Evolutionary conservation across 2,113 vertebrate genomes (phyloP).

Genomic region (Stigmatopora argus): DNA sequence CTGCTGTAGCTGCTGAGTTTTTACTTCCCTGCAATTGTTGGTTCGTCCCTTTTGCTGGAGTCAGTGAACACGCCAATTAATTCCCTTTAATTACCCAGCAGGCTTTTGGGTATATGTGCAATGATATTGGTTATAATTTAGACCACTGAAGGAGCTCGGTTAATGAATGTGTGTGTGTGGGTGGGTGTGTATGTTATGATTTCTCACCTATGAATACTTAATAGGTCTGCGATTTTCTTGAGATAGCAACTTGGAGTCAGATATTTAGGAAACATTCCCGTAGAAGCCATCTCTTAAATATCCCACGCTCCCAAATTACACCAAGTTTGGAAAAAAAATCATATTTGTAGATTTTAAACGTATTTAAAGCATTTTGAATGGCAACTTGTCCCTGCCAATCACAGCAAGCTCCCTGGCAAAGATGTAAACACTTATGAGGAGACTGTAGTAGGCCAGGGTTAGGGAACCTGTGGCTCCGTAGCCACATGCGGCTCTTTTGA

Average conservation of each 20-base stretch:
- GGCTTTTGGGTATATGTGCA: constrained; percentile 52
- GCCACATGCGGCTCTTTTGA: too few species aligned
- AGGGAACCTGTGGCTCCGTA: too few species aligned
- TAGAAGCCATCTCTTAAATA: too few species aligned
- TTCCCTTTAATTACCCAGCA: constrained; percentile 49
- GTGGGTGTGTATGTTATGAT: background rate
- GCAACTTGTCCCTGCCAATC: constrained; percentile 27
- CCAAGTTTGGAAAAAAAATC: too few species aligned
- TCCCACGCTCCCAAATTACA: too few species aligned
- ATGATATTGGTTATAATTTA: constrained; percentile 31
- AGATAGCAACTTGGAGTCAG: constrained; percentile 7
- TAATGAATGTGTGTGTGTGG: background rate
- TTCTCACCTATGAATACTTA: background rate
- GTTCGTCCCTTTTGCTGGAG: background rate
- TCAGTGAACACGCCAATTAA: background rate
- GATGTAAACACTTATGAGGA: constrained; percentile 19
- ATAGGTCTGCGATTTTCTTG: constrained; percentile 24
- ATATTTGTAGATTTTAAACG: background rate
- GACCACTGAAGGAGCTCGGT: background rate
- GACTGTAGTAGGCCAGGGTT: constrained; percentile 13
- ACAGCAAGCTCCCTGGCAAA: constrained; percentile 15
- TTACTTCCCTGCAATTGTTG: constrained; percentile 24
- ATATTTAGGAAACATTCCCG: background rate
- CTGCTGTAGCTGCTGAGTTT: constrained; percentile 22
- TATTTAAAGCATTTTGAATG: constrained; percentile 31